Base-by-base conservation (phyloP, 2,888 invertebrate genomes). In the Meganola albula region DNA sequence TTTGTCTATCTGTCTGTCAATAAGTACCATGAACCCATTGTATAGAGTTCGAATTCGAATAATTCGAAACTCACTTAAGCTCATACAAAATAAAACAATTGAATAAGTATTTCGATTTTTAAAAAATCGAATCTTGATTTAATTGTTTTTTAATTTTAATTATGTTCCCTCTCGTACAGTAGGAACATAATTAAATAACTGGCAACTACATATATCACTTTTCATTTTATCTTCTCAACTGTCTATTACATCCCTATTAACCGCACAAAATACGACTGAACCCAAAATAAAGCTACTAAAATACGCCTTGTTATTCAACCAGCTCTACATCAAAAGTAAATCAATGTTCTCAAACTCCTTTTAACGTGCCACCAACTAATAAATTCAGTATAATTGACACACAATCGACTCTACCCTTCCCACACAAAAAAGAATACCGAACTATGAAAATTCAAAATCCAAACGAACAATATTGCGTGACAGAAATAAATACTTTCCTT, bases 391-490 rank as follows among this genome's bases (percentile, higher is more conserved):
- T 68, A 72, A 74, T 74, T 65, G 72, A 63, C 64, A 49, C 58
- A 64, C 61, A 64, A 63, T 63, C 59, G 59, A 38, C 36, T 44
- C 18, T 39, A 39, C 44, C 46, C 32, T 42, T 45, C 47, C 38
- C 47, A 50, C 39, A 48, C 44, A 58, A 56, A 50, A 57, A 58
- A 61, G 50, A 46, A 54, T 47, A 47, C 55, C 55, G 52, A 63
- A 68, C 59, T 65, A 67, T 56, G 63, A 69, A 70, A 73, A 72
- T 68, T 70, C 44, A 66, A 67, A 70, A 74, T 71, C 58, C 62
- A 58, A 60, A 60, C 58, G 57, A 66, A 67, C 63, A 66, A 37
- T 72, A 77, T 79, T 72, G 79, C 83, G 82, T 83, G 80, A 80
- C 82, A 66, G 64, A 79, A 78, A 82, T 80, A 82, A 74, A 73